Evolutionary conservation across 2,888 invertebrate species (phyloP).

Genomic region (Andrena haemorrhoa): DNA sequence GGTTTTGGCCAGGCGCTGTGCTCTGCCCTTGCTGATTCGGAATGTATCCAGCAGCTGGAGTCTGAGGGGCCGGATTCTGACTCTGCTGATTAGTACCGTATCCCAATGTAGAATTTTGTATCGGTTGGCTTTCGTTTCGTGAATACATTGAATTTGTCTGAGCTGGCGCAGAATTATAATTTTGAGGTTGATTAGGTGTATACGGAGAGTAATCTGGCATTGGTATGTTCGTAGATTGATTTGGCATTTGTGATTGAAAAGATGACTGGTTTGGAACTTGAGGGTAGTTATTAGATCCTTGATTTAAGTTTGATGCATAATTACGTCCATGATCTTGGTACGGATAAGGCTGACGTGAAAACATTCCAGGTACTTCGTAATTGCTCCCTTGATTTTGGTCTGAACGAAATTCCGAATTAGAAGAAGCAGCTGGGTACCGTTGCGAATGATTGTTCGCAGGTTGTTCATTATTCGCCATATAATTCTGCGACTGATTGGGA

Average conservation of each 20-base stretch:
- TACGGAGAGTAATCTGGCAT: slow-evolving; percentile 79
- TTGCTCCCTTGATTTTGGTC: slow-evolving; percentile 76
- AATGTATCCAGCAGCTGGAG: slow-evolving; percentile 63
- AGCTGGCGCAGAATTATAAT: slow-evolving; percentile 75
- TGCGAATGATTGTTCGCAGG: slow-evolving; percentile 67
- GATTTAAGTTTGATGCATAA: slow-evolving; percentile 76
- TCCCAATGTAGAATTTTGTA: slow-evolving; percentile 72
- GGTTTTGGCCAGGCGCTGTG: slow-evolving; percentile 60
- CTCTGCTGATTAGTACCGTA: slow-evolving; percentile 72
- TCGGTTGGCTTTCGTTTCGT: slow-evolving; percentile 70
- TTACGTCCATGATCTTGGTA: slow-evolving; percentile 80
- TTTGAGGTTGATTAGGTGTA: slow-evolving; percentile 74
- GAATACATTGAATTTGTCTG: slow-evolving; percentile 77
- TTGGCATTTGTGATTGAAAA: slow-evolving; percentile 75
- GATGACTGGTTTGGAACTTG: slow-evolving; percentile 76
- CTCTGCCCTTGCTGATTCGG: slow-evolving; percentile 69
- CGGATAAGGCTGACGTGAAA: slow-evolving; percentile 76
- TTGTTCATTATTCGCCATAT: slow-evolving; percentile 72
- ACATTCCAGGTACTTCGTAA: slow-evolving; percentile 78
- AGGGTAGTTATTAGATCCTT: slow-evolving; percentile 76
- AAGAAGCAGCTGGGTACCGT: slow-evolving; percentile 69
- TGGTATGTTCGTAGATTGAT: slow-evolving; percentile 74
- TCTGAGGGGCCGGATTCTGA: slow-evolving; percentile 64
- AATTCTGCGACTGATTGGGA: slow-evolving; percentile 72
- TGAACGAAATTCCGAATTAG: slow-evolving; percentile 73